Evolutionary conservation across 1,140 invertebrate genomes (phyloP).

Genomic region (Camponotus pennsylvanicus): DNA sequence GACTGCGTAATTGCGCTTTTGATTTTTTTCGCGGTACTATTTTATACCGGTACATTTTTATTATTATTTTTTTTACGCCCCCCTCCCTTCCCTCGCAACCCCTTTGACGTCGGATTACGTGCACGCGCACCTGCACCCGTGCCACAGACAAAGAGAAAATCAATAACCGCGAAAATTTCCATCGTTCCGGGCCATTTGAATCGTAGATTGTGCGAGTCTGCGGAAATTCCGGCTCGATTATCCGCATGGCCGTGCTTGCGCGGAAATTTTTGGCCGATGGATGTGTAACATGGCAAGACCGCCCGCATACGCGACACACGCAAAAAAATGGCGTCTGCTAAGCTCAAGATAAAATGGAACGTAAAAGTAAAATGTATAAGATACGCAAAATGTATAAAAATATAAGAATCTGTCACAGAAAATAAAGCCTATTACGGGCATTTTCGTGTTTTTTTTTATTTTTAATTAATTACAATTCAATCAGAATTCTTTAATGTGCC

Average conservation of each 20-base stretch:
- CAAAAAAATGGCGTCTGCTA: not conserved
- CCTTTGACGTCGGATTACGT: conserved; percentile 50
- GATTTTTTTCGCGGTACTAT: conserved; percentile 39
- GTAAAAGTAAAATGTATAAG: no score
- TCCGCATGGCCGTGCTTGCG: conserved; percentile 75
- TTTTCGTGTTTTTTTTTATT: not conserved
- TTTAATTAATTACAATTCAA: not conserved
- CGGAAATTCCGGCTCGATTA: conserved; percentile 79
- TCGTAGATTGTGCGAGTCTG: conserved; percentile 74
- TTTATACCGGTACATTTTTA: conserved; percentile 34
- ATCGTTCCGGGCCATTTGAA: conserved; percentile 77
- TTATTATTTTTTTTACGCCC: conserved; percentile 26
- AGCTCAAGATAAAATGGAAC: not conserved
- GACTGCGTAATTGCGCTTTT: conserved; percentile 44
- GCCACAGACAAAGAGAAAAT: conserved; percentile 61
- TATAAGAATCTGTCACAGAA: no score
- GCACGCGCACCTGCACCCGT: conserved; percentile 69
- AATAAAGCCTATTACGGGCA: not conserved
- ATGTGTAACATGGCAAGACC: conserved; percentile 8
- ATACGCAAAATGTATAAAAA: no score
- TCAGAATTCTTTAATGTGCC: not conserved
- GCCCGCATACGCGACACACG: not conserved
- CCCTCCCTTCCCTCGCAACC: not conserved
- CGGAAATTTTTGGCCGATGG: conserved; percentile 66
- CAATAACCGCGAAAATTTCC: conserved; percentile 78